Base-by-base conservation (phyloP, 2,888 invertebrate species). In the Dryobotodes eremita region DNA sequence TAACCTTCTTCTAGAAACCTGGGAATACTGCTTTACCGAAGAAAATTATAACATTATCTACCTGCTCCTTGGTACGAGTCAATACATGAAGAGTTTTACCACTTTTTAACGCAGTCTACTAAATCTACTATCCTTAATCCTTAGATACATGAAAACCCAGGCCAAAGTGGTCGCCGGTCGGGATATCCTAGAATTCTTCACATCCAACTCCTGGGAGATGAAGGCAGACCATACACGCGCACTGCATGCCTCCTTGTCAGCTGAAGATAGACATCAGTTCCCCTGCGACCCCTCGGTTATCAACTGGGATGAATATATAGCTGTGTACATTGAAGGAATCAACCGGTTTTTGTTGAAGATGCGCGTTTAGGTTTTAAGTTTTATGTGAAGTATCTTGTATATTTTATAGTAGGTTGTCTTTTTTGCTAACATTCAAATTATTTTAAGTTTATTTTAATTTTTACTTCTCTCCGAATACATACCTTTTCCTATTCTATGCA, bases 121-220 rank as follows among this genome's bases (percentile, higher is more conserved):
- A n/a, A 62, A 77, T 15, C 4, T 46, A 20, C 17, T 42, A 11
- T 53, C 23, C 0, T 8, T 20, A 13, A 36, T 74, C n/a, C 6
- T 17, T 72, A 86, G 86, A 64, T 73, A 86, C 62, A 64, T 86
- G 69, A 75, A 87, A 53, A 69, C 81, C 13, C 87, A 86, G 50
- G 68, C 87, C 20, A 78, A 57, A 75, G 64, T 73, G 42, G 4
- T 73, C 6, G 23, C 42, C 1, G 70, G 26, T 0, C 84, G 84
- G 13, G 42, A 68, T 26, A 1, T 59, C 8, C 31, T 84, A 8
- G 73, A 71, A 4, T 87, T 46, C 65, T 86, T 81, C 46, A 87
- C 86, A 2, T 65, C 68, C 2, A 36, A 86, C 13, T 68, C 84
- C 23, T 86, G 84, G 87, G 76, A 77, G 48, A 86, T 86, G 84